Evolutionary conservation across 1,140 invertebrate species (phyloP).

Genomic region (Battus philenor): DNA sequence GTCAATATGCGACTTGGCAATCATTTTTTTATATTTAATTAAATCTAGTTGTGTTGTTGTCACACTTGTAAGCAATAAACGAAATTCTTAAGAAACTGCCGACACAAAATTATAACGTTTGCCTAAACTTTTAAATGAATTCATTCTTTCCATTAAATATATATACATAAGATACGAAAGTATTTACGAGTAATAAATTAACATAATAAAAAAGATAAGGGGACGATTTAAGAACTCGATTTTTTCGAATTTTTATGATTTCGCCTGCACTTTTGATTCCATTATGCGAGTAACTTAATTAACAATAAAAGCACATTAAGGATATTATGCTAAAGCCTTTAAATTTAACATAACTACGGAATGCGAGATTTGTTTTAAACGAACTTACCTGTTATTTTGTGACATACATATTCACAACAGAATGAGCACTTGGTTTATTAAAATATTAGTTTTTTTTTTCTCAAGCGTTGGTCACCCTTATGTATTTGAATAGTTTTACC

Average conservation of each 20-base stretch:
- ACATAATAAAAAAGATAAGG: conserved; percentile 46
- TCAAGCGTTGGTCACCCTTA: no score
- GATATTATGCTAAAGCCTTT: conserved; percentile 10
- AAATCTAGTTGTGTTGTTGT: no score
- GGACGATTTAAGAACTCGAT: conserved; percentile 49
- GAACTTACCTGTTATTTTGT: no score
- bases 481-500: no score
- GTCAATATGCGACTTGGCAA: neutral
- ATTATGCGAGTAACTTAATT: conserved; percentile 50
- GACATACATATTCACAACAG: no score
- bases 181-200: conserved; percentile 63
- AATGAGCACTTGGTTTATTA: no score
- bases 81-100: no score
- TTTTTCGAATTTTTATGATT: conserved; percentile 47
- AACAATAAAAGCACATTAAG: conserved; percentile 41
- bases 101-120: no score
- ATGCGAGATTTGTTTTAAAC: no score
- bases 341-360: conserved; percentile 1
- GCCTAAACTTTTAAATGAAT: conserved; percentile 28
- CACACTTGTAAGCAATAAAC: no score
- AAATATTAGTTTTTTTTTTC: no score
- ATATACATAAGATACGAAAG: conserved; percentile 40
- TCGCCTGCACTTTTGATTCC: conserved; percentile 34
- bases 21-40: no score
- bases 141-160: conserved; percentile 51